Evolutionary conservation across 2,888 invertebrate species (phyloP).

Genomic region (Teleogryllus oceanicus): DNA sequence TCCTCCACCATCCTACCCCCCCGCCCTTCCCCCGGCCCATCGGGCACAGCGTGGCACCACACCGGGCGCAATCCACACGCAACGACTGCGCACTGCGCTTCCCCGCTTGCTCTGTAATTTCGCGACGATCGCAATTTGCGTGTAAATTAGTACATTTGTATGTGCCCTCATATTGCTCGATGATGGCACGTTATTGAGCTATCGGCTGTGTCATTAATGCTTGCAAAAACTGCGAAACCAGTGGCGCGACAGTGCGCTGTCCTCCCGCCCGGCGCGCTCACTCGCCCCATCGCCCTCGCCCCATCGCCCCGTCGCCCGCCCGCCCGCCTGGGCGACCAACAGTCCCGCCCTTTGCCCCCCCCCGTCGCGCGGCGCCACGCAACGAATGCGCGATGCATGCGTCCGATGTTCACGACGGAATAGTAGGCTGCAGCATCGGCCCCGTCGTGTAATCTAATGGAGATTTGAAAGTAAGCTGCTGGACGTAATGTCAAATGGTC

Average conservation of each 20-base stretch:
- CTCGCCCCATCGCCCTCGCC: background rate
- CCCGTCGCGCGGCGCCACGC: too few relatives aligned
- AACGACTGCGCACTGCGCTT: background rate
- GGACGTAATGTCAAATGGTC: too few relatives aligned
- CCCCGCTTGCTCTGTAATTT: background rate
- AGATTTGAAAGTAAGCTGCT: too few relatives aligned
- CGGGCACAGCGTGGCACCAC: background rate
- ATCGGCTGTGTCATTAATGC: slow-evolving; percentile 18
- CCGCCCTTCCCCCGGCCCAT: background rate
- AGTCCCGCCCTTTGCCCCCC: too few relatives aligned
- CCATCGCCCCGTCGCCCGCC: background rate
- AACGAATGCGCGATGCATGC: too few relatives aligned
- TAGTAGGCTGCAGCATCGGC: too few relatives aligned
- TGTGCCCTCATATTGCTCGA: slow-evolving; percentile 9
- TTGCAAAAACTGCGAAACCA: background rate
- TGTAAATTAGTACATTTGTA: slow-evolving; percentile 18
- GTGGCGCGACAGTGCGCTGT: background rate
- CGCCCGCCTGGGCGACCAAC: too few relatives aligned
- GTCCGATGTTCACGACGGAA: too few relatives aligned
- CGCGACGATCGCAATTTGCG: slow-evolving; percentile 18
- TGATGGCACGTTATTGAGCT: slow-evolving; percentile 18
- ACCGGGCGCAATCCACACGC: background rate
- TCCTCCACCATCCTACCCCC: background rate
- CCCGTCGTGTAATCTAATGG: too few relatives aligned
- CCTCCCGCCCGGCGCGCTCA: background rate